Percentiles rank a stretch among this genome's conserved stretches.
These are phyloP conservation scores for Chaetodon trifascialis DNA, from an alignment of 2,113 vertebrate genomes.

Conservation along the genomic window DNA sequence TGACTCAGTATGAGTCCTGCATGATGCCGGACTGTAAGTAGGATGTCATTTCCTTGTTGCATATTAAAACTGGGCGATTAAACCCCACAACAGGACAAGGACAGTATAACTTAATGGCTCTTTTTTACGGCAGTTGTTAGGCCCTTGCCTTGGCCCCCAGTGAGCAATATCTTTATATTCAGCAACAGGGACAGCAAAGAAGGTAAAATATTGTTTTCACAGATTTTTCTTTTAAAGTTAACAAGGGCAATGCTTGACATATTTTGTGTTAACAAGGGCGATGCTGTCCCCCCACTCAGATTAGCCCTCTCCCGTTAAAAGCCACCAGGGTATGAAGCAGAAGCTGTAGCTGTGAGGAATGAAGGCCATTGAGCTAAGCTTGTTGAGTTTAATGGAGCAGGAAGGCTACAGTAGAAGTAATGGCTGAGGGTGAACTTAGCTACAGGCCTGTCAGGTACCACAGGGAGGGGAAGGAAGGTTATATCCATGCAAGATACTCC, in stretches of 20 bases:
- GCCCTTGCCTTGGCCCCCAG: conserved; percentile 45
- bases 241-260: conserved; percentile 75
- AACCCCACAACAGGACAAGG: conserved; percentile 73
- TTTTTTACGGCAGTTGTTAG: conserved; percentile 68
- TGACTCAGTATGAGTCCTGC: conserved; percentile 65
- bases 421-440: conserved; percentile 68
- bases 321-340: conserved; percentile 78
- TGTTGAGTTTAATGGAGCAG: conserved; percentile 83
- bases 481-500: conserved; percentile 26
- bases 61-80: conserved; percentile 76
- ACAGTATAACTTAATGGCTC: conserved; percentile 73
- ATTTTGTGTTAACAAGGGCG: conserved; percentile 79
- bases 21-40: conserved; percentile 39
- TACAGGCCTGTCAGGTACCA: conserved; percentile 67
- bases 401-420: conserved; percentile 74
- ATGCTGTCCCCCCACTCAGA: conserved; percentile 62
- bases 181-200: conserved; percentile 45
- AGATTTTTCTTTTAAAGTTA: conserved; percentile 77
- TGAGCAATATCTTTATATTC: conserved; percentile 69
- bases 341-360: conserved; percentile 76
- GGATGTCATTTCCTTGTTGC: conserved; percentile 53
- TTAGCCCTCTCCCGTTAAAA: conserved; percentile 78
- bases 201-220: conserved; percentile 72
- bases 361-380: conserved; percentile 80
- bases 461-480: conserved; percentile 46